Conservation (phyloP, 2,888 invertebrate species). For the Protophormia terraenovae region DNA sequence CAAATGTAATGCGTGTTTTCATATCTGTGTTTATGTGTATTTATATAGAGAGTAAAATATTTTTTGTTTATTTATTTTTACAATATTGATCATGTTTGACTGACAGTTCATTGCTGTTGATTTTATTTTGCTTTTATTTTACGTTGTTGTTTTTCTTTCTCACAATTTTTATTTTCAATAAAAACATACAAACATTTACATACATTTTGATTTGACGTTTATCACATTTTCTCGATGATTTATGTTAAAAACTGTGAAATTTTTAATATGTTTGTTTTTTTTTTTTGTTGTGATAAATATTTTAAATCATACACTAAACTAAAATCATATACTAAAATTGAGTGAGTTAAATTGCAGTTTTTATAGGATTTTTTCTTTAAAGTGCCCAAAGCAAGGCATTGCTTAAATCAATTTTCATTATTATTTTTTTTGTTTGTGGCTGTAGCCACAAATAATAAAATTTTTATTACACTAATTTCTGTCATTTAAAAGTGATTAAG, state of each 20-base stretch:
- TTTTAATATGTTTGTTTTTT: not conserved
- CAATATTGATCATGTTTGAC: slow-evolving; percentile 64
- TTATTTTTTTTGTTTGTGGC: not conserved
- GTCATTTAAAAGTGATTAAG: slow-evolving; percentile 29
- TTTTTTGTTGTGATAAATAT: not conserved
- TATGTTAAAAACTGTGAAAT: slow-evolving; percentile 47
- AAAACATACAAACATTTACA: slow-evolving; percentile 23
- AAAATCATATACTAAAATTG: not conserved
- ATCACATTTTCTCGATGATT: slow-evolving; percentile 55
- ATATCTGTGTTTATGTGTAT: not conserved
- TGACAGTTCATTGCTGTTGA: slow-evolving; percentile 55
- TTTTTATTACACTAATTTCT: slow-evolving; percentile 19
- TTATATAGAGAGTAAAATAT: not conserved
- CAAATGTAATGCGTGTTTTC: not conserved
- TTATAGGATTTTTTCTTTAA: not conserved
- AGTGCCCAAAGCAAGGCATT: not conserved
- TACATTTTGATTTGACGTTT: slow-evolving; percentile 61
- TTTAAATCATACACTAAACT: not conserved
- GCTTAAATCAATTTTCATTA: slow-evolving; percentile 19
- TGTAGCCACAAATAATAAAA: not conserved
- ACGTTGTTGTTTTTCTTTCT: not conserved
- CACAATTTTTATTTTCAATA: not conserved
- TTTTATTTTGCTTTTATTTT: slow-evolving; percentile 22
- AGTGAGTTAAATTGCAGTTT: not conserved
- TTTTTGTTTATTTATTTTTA: slow-evolving; percentile 51